A percentile compares a stretch with the other conserved stretches of the same genome.
Evolutionary conservation across 1,140 invertebrate genomes (phyloP).

Genomic region (Tetramorium alpestre): DNA sequence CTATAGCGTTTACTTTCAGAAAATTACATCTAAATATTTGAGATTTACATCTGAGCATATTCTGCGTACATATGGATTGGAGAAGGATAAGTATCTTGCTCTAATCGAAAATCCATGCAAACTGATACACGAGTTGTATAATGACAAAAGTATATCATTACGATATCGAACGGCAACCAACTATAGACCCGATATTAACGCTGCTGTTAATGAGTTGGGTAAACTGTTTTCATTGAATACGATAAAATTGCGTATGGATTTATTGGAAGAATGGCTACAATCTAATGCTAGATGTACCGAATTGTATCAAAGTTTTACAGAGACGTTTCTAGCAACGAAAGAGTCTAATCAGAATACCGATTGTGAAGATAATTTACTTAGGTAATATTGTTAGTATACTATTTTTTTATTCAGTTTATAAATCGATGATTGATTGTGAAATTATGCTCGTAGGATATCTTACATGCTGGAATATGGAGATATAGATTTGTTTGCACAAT

Average conservation of each 20-base stretch:
- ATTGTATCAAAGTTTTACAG: slow-evolving; percentile 75
- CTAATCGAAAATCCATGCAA: slow-evolving; percentile 77
- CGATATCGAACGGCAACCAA: slow-evolving; percentile 72
- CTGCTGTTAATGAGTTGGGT: slow-evolving; percentile 76
- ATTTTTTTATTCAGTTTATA: neutral
- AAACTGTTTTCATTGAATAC: slow-evolving; percentile 79
- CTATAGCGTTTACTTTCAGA: slow-evolving; percentile 45
- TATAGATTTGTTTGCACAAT: slow-evolving; percentile 65
- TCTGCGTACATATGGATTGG: slow-evolving; percentile 80
- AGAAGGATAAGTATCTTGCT: slow-evolving; percentile 78
- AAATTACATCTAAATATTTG: slow-evolving; percentile 82
- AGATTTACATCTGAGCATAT: slow-evolving; percentile 81
- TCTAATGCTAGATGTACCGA: slow-evolving; percentile 71
- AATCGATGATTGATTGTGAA: neutral
- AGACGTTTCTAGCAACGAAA: slow-evolving; percentile 63
- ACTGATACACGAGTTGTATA: slow-evolving; percentile 81
- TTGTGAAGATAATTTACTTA: slow-evolving; percentile 78
- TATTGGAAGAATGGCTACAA: slow-evolving; percentile 82
- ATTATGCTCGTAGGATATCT: slow-evolving; percentile 78
- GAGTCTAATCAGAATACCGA: slow-evolving; percentile 54
- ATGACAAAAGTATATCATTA: slow-evolving; percentile 81
- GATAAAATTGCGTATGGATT: slow-evolving; percentile 76
- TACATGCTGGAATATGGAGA: slow-evolving; percentile 81
- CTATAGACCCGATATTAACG: slow-evolving; percentile 82
- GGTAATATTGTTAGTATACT: slow-evolving; percentile 63